Evolutionary conservation across 2,797 vertebrate species (phyloP).

Genomic region (Mormyrus proboscirostris): DNA sequence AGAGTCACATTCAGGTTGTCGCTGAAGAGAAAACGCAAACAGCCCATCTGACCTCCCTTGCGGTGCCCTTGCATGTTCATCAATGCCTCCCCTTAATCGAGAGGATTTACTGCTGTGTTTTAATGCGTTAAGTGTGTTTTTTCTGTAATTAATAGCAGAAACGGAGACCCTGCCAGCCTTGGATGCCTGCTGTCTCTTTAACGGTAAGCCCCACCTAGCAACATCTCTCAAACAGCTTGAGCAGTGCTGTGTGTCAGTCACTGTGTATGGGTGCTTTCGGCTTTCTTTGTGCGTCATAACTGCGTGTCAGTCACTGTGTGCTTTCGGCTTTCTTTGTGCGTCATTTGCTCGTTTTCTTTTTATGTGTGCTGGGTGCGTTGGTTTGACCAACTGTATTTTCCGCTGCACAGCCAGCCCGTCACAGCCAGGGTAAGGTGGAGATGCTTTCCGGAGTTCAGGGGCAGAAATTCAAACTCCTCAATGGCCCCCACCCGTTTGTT

Average conservation of each 20-base stretch:
- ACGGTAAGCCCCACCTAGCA: neutral
- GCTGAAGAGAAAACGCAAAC: neutral
- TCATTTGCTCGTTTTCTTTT: neutral
- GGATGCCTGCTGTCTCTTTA: neutral
- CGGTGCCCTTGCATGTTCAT: neutral
- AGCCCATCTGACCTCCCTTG: neutral
- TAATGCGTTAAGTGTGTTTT: neutral
- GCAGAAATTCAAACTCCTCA: constrained; percentile 91
- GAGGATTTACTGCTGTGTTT: neutral
- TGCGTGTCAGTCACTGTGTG: neutral
- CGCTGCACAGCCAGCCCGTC: constrained; percentile 88
- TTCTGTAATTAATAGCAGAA: neutral
- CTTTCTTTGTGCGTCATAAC: neutral
- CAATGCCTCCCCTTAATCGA: neutral
- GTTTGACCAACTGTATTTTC: constrained; percentile 82
- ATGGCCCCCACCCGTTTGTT: constrained; percentile 94
- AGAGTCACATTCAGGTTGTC: neutral
- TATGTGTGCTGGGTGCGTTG: neutral
- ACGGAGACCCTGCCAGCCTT: neutral
- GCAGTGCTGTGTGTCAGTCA: neutral
- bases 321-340: neutral
- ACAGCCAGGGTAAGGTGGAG: constrained; percentile 86
- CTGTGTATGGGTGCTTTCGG: too few species aligned
- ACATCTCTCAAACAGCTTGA: neutral
- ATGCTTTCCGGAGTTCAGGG: constrained; percentile 78